Base-by-base conservation (phyloP, 2,797 vertebrate species). In the Phrynocephalus forsythii region DNA sequence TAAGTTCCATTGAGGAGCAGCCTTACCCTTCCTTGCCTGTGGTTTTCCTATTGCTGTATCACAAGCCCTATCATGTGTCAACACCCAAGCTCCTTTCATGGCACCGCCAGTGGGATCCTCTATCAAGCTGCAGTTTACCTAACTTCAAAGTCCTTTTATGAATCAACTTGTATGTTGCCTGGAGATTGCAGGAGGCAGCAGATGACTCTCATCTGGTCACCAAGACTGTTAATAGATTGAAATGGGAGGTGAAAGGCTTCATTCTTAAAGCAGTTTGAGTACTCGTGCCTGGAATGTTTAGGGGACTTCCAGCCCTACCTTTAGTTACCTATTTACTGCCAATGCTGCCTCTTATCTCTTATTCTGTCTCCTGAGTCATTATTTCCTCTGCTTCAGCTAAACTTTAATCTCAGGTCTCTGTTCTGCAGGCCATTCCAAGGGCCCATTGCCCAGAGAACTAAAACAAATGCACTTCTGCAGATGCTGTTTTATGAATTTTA, bases 331-430 rank as follows among this genome's bases (percentile, higher is more conserved):
- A 38, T 68, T 26, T 85, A 11, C 28, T 48, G 38, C 5, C 1
- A 5, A 66, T 67, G 75, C 87, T 88, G 87, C 87, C 86, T n/a
- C 90, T 93, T 94, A 92, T 88, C 92, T 94, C 38, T 48, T 76
- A 1, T 26, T 20, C 3, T 22, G 33, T 44, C 26, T 28, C 33
- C 52, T 95, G 94, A 94, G 84, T 94, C 94, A 95, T 0, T 1
- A 87, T 87, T 91, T 83, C 93, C 90, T 79, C 87, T 85, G 79
- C 86, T 93, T 85, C 83, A 33, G 60, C 90, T 88, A 82, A 0
- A 0, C 0, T 5, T 91, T 86, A 91, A 86, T 80, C 33, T 50
- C 83, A 0, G 0, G 38, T 9, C 5, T 77, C 60, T 79, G n/a
- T 2, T n/a, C 30, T 10, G 30, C 44, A 86, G 60, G 6, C 77